A percentile compares a stretch with the other conserved stretches of the same genome.
These are phyloP conservation scores for Pogonomyrmex californicus DNA, from an alignment of 1,140 invertebrate genomes.

Conservation along the genomic window DNA sequence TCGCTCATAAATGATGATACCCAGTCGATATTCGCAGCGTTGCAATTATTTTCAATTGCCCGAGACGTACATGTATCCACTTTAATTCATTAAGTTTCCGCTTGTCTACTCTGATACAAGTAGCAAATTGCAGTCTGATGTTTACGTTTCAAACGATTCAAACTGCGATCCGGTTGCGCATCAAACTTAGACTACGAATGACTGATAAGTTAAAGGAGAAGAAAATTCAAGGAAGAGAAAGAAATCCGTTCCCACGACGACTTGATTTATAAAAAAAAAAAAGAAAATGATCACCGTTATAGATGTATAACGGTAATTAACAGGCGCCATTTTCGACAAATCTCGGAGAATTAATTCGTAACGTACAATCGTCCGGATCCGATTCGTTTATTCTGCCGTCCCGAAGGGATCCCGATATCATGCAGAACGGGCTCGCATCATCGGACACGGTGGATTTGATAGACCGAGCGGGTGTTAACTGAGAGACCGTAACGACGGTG, in stretches of 20 bases:
- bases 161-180: neutral
- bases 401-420: constrained; percentile 16
- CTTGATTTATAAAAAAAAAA: neutral
- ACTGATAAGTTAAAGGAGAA: neutral
- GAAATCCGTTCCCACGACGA: neutral
- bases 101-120: neutral
- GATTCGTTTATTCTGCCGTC: constrained; percentile 1
- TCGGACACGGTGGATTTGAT: constrained; percentile 44
- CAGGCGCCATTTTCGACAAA: neutral
- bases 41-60: neutral
- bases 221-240: neutral
- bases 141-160: neutral
- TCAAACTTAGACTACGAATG: neutral
- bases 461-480: constrained; percentile 51
- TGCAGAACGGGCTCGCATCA: constrained; percentile 18
- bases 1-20: neutral
- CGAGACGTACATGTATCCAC: neutral
- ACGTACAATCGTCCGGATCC: neutral
- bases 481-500: constrained; percentile 61
- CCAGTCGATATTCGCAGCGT: neutral
- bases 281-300: neutral
- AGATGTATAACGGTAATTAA: neutral
- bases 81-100: constrained; percentile 26
- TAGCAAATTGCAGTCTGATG: constrained; percentile 11
- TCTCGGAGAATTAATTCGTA: neutral